Conservation (phyloP, 2,113 vertebrate genomes). For the Centropus bengalensis region DNA sequence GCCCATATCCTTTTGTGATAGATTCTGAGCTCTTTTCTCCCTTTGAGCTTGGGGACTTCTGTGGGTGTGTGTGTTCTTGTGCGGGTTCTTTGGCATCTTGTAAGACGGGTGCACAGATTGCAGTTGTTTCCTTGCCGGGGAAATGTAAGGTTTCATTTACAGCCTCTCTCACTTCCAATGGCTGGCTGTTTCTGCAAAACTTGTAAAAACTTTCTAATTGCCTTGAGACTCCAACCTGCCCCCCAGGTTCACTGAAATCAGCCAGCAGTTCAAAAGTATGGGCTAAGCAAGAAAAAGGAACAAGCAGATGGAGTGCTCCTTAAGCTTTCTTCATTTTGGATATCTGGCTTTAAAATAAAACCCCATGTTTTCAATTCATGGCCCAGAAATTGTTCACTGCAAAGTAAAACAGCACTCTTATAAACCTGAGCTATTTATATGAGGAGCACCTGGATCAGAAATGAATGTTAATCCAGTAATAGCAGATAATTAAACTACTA, state of each 20-base stretch:
- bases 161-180: background rate
- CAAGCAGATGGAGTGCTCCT: background rate
- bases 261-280: background rate
- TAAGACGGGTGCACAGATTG: background rate
- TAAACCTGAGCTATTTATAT: conserved; percentile 18
- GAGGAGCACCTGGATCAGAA: conserved; percentile 41
- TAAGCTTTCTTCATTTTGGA: background rate
- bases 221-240: background rate
- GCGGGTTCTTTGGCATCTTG: background rate
- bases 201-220: background rate
- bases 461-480: conserved; percentile 20
- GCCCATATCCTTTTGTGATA: background rate
- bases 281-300: background rate
- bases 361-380: background rate
- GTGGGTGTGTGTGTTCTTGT: background rate
- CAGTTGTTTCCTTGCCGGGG: background rate
- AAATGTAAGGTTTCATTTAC: background rate
- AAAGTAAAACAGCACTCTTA: background rate
- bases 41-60: background rate
- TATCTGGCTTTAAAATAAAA: background rate
- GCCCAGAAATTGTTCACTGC: background rate
- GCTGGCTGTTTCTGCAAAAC: background rate
- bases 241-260: background rate
- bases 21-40: background rate
- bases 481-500: conserved; percentile 36